These are phyloP conservation scores for Marisa cornuarietis DNA, from an alignment of 1,140 invertebrate species.

Conservation along the genomic window DNA sequence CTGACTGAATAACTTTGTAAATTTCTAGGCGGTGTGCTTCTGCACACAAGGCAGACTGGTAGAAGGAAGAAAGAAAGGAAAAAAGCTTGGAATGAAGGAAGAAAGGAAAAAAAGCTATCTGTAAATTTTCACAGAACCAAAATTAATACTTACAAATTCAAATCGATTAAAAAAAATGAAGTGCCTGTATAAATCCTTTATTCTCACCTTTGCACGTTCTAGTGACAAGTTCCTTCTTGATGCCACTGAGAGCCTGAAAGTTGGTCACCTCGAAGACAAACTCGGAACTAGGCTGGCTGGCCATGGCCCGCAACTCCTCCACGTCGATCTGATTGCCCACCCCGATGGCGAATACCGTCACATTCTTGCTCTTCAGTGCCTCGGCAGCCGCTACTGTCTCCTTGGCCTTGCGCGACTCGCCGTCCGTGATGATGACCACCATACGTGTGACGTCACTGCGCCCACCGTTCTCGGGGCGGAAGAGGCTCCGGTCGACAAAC, in stretches of 20 bases:
- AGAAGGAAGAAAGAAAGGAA: too few relatives aligned
- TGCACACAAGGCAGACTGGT: too few relatives aligned
- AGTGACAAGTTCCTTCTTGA: constrained; percentile 31
- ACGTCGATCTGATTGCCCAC: constrained; percentile 36
- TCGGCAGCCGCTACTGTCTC: constrained; percentile 14
- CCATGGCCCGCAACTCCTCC: constrained; percentile 42
- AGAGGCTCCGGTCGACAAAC: constrained; percentile 31
- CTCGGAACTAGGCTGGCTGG: constrained; percentile 30
- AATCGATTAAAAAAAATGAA: not conserved
- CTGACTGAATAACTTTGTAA: too few relatives aligned
- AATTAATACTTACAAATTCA: constrained; percentile 1
- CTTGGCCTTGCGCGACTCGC: constrained; percentile 34
- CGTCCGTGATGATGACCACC: constrained; percentile 54
- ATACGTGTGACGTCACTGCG: constrained; percentile 34
- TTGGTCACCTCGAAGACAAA: constrained; percentile 39
- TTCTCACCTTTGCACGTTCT: constrained; percentile 44
- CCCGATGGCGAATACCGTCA: constrained; percentile 44
- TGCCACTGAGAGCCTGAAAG: constrained; percentile 36
- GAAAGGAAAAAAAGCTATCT: too few relatives aligned
- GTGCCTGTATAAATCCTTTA: not conserved
- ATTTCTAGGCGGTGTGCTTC: too few relatives aligned
- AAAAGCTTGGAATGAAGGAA: too few relatives aligned
- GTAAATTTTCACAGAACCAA: not conserved
- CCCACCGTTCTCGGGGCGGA: constrained; percentile 32
- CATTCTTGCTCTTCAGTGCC: constrained; percentile 16